Evolutionary conservation across 2,113 vertebrate species (phyloP).

Genomic region (Cottus gobio): DNA sequence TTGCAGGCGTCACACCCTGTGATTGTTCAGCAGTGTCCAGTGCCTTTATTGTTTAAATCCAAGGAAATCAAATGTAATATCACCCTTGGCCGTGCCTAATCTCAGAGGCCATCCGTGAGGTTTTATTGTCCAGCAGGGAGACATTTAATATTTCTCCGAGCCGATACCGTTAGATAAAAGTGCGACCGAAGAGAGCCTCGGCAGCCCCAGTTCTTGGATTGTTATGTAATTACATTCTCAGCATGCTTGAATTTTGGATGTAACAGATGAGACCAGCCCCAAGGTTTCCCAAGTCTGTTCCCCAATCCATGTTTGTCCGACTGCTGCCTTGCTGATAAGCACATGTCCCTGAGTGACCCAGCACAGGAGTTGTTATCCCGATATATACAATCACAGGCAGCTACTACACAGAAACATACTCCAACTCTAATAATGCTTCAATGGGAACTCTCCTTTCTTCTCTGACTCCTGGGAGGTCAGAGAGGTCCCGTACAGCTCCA

Average conservation of each 20-base stretch:
- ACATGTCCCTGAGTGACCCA: slow-evolving; percentile 64
- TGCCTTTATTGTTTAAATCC: slow-evolving; percentile 10
- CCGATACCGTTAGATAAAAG: slow-evolving; percentile 19
- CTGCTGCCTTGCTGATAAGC: slow-evolving; percentile 65
- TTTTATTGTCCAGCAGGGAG: slow-evolving; percentile 15
- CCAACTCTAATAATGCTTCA: background rate
- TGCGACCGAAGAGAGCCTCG: slow-evolving; percentile 27
- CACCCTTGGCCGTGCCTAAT: background rate
- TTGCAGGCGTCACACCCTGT: background rate
- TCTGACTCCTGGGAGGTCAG: slow-evolving; percentile 1
- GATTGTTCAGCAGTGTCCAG: slow-evolving; percentile 4
- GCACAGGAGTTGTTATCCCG: slow-evolving; percentile 28
- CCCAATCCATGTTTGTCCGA: slow-evolving; percentile 62
- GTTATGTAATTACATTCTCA: slow-evolving; percentile 66
- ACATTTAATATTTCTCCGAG: slow-evolving; percentile 5
- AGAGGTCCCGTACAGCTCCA: slow-evolving; percentile 13
- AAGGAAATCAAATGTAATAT: slow-evolving; percentile 14
- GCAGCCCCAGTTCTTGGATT: slow-evolving; percentile 32
- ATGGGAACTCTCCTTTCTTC: background rate
- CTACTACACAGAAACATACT: slow-evolving; percentile 18
- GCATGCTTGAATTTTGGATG: slow-evolving; percentile 55
- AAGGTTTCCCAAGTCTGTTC: slow-evolving; percentile 64
- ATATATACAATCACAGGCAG: slow-evolving; percentile 33
- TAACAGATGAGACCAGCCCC: slow-evolving; percentile 60
- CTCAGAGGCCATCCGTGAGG: background rate